Percentiles rank a stretch among this genome's conserved stretches.
These are phyloP conservation scores for Nasonia vitripennis DNA, from an alignment of 1,140 invertebrate species.

Conservation along the genomic window DNA sequence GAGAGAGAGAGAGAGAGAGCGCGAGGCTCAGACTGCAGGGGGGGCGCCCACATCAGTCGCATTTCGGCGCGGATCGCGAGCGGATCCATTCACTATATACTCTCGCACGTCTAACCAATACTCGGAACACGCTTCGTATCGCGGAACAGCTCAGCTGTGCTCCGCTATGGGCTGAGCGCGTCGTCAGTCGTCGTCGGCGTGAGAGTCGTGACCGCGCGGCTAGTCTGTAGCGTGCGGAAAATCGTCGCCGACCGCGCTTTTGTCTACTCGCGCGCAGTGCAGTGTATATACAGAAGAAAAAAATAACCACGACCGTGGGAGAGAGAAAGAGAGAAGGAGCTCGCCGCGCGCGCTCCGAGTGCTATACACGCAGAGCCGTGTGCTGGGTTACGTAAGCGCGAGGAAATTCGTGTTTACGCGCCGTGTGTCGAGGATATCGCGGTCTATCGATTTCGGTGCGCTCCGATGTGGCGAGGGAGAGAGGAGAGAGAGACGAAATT, in stretches of 20 bases:
- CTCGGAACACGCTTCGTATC: no score
- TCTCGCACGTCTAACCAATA: no score
- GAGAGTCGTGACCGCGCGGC: neutral
- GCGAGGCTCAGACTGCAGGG: neutral
- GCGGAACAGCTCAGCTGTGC: neutral
- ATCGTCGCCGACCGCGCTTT: neutral
- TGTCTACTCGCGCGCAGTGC: no score
- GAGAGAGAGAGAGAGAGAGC: no score
- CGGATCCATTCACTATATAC: neutral
- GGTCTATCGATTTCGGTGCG: neutral
- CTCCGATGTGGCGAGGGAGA: neutral
- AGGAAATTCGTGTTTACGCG: neutral
- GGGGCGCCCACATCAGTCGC: neutral
- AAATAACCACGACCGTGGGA: neutral
- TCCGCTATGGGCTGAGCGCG: neutral
- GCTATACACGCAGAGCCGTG: no score
- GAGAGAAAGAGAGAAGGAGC: neutral
- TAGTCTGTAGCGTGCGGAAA: neutral
- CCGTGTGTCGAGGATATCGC: neutral
- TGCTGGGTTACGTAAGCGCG: neutral
- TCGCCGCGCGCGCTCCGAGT: no score
- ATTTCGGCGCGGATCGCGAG: neutral
- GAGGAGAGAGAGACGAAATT: neutral
- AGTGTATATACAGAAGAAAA: neutral
- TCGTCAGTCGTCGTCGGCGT: neutral